Evolutionary conservation across 2,113 vertebrate genomes (phyloP).

Genomic region (Casuarius casuarius): DNA sequence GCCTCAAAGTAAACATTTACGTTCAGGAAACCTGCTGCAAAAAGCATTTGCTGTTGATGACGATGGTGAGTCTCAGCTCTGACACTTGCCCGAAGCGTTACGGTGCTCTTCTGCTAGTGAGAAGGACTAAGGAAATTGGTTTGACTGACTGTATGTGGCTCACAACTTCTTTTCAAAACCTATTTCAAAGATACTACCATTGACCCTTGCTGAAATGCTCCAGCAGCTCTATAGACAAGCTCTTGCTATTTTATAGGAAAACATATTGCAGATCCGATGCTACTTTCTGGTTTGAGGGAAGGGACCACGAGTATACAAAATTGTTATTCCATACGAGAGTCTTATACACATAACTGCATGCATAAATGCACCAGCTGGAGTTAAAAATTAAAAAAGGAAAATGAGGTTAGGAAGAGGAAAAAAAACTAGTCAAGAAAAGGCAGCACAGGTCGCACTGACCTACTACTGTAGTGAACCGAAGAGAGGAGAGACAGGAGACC

Average conservation of each 20-base stretch:
- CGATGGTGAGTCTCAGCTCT: neutral
- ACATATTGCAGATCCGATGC: neutral
- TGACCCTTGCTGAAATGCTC: neutral
- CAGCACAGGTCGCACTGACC: neutral
- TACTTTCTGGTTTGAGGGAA: neutral
- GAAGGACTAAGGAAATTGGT: constrained; percentile 30
- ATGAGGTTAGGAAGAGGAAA: neutral
- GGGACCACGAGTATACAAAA: accelerated
- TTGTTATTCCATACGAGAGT: neutral
- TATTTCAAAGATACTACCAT: neutral
- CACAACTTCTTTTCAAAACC: neutral
- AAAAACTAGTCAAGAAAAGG: neutral
- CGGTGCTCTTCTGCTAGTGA: neutral
- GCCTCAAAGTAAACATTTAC: neutral
- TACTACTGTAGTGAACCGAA: neutral
- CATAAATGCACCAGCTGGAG: accelerated
- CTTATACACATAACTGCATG: no score
- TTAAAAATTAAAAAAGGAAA: neutral
- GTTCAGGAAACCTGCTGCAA: constrained; percentile 16
- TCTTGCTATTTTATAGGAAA: neutral
- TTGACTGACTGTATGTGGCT: neutral
- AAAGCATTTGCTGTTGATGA: neutral
- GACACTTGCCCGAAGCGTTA: constrained; percentile 9
- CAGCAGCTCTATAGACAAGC: neutral
- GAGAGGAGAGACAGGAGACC: neutral